Conservation (phyloP, 2,797 vertebrate species). For the Sebastes taczanowskii region DNA sequence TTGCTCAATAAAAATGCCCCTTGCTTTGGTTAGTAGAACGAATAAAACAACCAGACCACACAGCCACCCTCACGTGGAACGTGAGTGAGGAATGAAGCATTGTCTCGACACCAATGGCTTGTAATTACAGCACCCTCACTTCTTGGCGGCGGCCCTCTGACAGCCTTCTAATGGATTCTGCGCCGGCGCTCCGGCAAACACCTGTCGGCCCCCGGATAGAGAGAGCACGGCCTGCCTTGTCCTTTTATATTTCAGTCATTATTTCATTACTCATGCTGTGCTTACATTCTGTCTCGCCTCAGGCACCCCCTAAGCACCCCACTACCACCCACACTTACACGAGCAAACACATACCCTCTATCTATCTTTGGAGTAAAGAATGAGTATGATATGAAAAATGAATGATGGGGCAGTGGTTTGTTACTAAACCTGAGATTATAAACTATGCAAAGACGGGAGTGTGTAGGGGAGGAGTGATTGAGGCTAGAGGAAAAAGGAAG, state of each 20-base stretch:
- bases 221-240: conserved; percentile 53
- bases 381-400: conserved; percentile 41
- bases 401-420: conserved; percentile 33
- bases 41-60: neutral
- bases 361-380: conserved; percentile 33
- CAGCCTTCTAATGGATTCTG: conserved; percentile 72
- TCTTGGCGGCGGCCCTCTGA: conserved; percentile 49
- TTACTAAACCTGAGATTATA: conserved; percentile 21
- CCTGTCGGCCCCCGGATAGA: conserved; percentile 72
- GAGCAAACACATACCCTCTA: neutral
- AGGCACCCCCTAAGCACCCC: conserved; percentile 57
- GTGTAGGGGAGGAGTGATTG: neutral
- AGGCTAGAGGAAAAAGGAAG: neutral
- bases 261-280: conserved; percentile 81
- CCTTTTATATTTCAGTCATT: conserved; percentile 78
- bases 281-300: conserved; percentile 74
- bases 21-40: neutral
- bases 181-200: conserved; percentile 63
- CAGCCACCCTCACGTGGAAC: neutral
- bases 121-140: conserved; percentile 67
- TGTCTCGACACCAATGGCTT: conserved; percentile 35
- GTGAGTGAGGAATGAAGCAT: conserved; percentile 18
- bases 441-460: conserved; percentile 29
- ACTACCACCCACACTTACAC: conserved; percentile 28
- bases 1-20: conserved; percentile 9